These are phyloP conservation scores for Dicerorhinus sumatrensis DNA, from an alignment of 2,113 vertebrate species.

Conservation along the genomic window DNA sequence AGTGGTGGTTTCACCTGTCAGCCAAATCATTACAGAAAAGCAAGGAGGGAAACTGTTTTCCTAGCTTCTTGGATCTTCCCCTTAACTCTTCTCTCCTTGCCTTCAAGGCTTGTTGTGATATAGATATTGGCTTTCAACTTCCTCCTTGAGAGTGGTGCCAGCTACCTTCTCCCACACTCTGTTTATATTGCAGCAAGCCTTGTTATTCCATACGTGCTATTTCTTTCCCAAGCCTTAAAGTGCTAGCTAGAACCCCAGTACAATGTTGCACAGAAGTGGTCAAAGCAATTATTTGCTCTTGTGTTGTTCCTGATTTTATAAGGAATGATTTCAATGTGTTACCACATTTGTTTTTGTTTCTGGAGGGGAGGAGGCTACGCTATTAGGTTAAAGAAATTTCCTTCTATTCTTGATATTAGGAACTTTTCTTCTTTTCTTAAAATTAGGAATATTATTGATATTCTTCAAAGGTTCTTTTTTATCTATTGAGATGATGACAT, in stretches of 20 bases:
- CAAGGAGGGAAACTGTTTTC: not conserved
- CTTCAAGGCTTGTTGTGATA: not conserved
- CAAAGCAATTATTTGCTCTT: not conserved
- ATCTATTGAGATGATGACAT: not conserved
- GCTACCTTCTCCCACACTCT: constrained; percentile 15
- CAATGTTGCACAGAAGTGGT: not conserved
- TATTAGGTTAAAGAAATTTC: not conserved
- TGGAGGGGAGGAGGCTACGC: not conserved
- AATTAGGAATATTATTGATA: not conserved
- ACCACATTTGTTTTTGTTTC: not conserved
- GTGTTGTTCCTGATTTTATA: not conserved
- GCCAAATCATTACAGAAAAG: not conserved
- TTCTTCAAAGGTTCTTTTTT: not conserved
- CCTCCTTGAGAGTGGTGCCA: not conserved
- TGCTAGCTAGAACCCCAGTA: not conserved
- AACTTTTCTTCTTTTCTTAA: not conserved
- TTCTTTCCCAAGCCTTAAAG: not conserved
- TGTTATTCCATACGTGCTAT: constrained; percentile 5
- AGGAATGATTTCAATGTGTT: not conserved
- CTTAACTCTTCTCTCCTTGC: not conserved
- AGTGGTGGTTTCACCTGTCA: not conserved
- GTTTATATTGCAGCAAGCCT: constrained; percentile 31
- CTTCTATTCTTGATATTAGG: not conserved
- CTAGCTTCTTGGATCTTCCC: not conserved
- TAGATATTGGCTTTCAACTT: constrained; percentile 15